These are phyloP conservation scores for Pediacus dermestoides DNA, from an alignment of 2,888 invertebrate species.

Conservation along the genomic window DNA sequence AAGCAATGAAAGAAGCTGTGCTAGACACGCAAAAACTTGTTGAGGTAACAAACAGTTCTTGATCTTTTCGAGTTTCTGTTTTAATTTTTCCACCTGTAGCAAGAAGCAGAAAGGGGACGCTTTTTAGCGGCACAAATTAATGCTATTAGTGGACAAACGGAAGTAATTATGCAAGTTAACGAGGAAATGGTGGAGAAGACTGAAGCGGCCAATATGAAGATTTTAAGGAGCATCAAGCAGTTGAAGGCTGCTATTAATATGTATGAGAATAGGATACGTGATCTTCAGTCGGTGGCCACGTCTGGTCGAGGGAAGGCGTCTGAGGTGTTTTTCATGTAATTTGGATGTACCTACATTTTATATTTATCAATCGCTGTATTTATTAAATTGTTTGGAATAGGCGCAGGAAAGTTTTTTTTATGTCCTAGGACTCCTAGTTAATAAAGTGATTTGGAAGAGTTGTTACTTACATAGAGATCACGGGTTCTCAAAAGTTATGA, in stretches of 20 bases:
- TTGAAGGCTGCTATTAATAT: slow-evolving; percentile 37
- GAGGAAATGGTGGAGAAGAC: slow-evolving; percentile 42
- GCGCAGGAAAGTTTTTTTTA: no score
- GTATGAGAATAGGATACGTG: slow-evolving; percentile 38
- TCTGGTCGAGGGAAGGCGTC: slow-evolving; percentile 3
- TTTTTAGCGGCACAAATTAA: slow-evolving; percentile 45
- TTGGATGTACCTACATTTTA: no score
- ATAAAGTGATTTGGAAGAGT: no score
- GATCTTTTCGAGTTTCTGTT: no score
- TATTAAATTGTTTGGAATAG: no score
- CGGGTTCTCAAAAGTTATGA: no score
- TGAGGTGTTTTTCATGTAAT: background rate
- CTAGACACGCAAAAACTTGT: slow-evolving; percentile 44
- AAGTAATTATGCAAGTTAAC: slow-evolving; percentile 41
- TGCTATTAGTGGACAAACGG: slow-evolving; percentile 40
- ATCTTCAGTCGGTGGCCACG: slow-evolving; percentile 27
- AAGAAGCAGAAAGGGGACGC: slow-evolving; percentile 45
- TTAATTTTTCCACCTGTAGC: slow-evolving; percentile 31
- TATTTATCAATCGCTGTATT: no score
- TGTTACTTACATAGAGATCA: no score
- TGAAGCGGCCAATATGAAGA: slow-evolving; percentile 43
- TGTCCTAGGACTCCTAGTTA: no score
- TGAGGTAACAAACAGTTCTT: no score
- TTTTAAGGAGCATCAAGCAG: slow-evolving; percentile 45
- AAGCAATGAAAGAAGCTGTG: slow-evolving; percentile 41